Base-by-base conservation (phyloP, 2,797 vertebrate species). In the Huso huso region DNA sequence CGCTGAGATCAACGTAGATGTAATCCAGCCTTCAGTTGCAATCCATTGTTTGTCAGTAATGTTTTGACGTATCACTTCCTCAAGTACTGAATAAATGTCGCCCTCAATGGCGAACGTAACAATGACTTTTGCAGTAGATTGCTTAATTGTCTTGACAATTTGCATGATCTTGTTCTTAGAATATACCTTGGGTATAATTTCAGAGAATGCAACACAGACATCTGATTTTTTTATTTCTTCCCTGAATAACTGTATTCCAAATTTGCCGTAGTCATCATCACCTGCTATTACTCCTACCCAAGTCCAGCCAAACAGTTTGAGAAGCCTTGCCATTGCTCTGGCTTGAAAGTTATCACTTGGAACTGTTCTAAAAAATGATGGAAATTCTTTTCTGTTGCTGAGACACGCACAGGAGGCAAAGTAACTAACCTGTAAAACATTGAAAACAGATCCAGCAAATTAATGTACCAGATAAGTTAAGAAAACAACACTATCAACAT, bases 11-110 rank as follows among this genome's bases (percentile, higher is more conserved):
- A 68, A 15, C 12, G 66, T 62, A 2, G 76, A 75, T 1, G 78
- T 76, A 53, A 79, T 69, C 78, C 79, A 83, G 58, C 77, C 75
- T n/a, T 81, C 77, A 7, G 81, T 79, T 9, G 78, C 82, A 12
- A 85, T 74, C 81, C 82, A 86, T 71, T 82, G 77, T 67, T 70
- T 76, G 57, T 78, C 74, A 11, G 71, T 80, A 65, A 81, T 58
- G 48, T 84, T 83, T 66, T 77, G 78, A 12, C 63, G 68, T 49
- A 76, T 67, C 15, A 77, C 69, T 63, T 83, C 77, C 13, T 69
- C 70, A 52, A 80, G 66, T n/a, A 87, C 61, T 65, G 58, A 65
- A 66, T 66, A 68, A 69, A 69, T 65, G 59, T 82, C 74, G 4
- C 68, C 68, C 15, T 61, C 23, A 8, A 51, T 10, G 8, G 57